Evolutionary conservation across 1,140 invertebrate genomes (phyloP).

Genomic region (Thalassaphorura encarpata): DNA sequence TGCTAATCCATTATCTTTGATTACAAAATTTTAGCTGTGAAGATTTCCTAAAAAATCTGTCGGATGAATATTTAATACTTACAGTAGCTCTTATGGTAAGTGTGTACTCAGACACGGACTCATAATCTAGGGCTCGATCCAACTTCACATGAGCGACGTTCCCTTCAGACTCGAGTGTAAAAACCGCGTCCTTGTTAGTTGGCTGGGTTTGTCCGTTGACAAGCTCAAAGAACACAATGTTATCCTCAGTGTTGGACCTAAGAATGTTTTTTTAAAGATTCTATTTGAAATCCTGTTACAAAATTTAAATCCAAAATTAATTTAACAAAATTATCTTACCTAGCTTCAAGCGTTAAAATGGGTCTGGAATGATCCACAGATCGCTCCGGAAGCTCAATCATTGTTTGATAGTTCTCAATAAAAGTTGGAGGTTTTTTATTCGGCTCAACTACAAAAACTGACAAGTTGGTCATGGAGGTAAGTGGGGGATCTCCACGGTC

Average conservation of each 20-base stretch:
- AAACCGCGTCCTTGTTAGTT: constrained; percentile 67
- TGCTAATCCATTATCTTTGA: too few species aligned
- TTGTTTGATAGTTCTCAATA: constrained; percentile 44
- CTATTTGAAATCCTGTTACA: too few species aligned
- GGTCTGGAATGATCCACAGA: constrained; percentile 54
- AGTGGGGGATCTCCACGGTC: constrained; percentile 58
- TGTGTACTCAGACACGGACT: constrained; percentile 67
- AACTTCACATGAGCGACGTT: constrained; percentile 61
- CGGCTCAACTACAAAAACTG: constrained; percentile 73
- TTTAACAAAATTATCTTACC: constrained; percentile 39
- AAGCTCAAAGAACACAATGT: constrained; percentile 63
- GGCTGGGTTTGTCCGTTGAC: constrained; percentile 67
- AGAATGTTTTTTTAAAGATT: too few species aligned
- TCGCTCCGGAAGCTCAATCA: constrained; percentile 60
- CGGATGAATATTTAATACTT: constrained; percentile 18
- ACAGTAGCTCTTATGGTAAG: constrained; percentile 63
- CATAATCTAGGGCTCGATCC: constrained; percentile 64
- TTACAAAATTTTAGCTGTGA: too few species aligned
- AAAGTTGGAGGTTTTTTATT: constrained; percentile 75
- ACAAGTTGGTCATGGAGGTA: constrained; percentile 56
- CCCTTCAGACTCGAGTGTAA: constrained; percentile 51
- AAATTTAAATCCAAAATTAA: background rate
- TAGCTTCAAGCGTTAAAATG: constrained; percentile 56
- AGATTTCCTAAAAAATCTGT: too few species aligned
- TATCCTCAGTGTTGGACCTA: constrained; percentile 60